Conservation (phyloP, 2,113 vertebrate species). For the Pelmatolapia mariae region DNA sequence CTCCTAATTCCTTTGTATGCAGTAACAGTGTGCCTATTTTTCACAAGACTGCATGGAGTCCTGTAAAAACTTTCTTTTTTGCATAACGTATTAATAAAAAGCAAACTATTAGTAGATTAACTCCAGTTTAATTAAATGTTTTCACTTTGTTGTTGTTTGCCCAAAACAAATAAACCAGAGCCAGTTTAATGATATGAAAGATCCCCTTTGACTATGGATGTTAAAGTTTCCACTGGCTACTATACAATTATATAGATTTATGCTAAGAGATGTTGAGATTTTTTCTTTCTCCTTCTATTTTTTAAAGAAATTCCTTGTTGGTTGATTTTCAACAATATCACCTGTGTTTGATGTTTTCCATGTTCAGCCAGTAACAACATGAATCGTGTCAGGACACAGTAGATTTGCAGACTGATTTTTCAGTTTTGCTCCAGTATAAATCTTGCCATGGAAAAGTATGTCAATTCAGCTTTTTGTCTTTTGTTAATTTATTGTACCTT, state of each 20-base stretch:
- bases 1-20: background rate
- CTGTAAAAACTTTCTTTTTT: background rate
- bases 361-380: conserved; percentile 9
- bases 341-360: background rate
- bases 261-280: background rate
- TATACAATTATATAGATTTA: background rate
- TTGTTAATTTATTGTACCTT: conserved; percentile 31
- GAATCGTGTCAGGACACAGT: background rate
- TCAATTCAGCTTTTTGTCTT: conserved; percentile 37
- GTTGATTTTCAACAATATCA: background rate
- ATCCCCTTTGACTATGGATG: background rate
- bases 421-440: conserved; percentile 14
- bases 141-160: background rate
- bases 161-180: background rate
- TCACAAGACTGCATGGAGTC: background rate
- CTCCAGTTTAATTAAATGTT: background rate
- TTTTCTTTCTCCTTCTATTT: background rate
- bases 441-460: conserved; percentile 25
- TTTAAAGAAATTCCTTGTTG: background rate
- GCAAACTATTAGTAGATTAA: background rate
- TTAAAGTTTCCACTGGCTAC: background rate
- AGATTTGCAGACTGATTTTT: background rate
- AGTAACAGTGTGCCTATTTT: background rate
- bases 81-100: background rate
- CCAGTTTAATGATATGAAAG: background rate